Conservation (phyloP, 2,113 vertebrate genomes). For the Potamarius usumacintae region DNA sequence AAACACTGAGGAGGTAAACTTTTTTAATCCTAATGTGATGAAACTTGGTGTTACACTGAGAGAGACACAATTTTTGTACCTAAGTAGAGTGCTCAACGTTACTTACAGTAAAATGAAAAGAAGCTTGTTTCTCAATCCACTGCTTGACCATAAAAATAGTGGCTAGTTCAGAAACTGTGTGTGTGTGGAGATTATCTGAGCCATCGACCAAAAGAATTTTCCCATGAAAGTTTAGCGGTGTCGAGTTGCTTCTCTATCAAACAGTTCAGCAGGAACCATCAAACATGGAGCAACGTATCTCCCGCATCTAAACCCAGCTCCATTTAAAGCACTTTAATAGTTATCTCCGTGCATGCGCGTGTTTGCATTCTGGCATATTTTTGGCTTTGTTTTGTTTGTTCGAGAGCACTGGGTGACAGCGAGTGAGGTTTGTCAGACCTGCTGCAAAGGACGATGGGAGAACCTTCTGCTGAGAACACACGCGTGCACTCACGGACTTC, state of each 20-base stretch:
- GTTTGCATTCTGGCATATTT: conserved; percentile 21
- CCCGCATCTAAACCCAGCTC: neutral
- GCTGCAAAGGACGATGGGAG: conserved; percentile 9
- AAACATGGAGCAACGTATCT: neutral
- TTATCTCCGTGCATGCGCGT: neutral
- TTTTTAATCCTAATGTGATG: neutral
- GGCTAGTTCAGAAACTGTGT: too few species aligned
- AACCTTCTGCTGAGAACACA: neutral
- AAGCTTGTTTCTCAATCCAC: neutral
- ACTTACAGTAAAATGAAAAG: neutral
- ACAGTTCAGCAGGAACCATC: neutral
- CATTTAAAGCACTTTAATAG: neutral
- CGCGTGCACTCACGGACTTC: neutral
- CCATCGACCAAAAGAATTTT: neutral
- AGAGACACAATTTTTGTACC: neutral
- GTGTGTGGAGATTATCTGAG: neutral
- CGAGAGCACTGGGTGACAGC: neutral
- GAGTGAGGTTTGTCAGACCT: conserved; percentile 25
- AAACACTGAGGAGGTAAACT: neutral
- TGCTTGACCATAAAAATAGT: neutral
- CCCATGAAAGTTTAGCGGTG: neutral
- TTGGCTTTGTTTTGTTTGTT: conserved; percentile 18
- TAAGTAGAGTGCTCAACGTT: neutral
- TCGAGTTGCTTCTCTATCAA: neutral
- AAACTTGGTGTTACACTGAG: neutral